Evolutionary conservation across 2,113 vertebrate genomes (phyloP), one percentile per base, ranked within the genome.

Genomic region (Leptobrachium leishanense): DNA sequence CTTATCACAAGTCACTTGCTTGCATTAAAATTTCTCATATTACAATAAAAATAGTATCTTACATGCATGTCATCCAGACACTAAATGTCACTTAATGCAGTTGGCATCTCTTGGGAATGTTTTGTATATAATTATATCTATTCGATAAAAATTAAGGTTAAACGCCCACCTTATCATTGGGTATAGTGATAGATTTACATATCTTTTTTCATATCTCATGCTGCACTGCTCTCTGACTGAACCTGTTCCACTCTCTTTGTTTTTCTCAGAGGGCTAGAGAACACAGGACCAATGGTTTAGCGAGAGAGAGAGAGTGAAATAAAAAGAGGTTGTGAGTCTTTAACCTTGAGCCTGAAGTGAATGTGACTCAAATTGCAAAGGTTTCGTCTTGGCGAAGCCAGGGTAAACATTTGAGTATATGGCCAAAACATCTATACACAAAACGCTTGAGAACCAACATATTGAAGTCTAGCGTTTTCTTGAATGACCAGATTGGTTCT

Each of bases 231-330:
- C 90, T 90, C 88, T 88, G 43, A 88, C 95, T 92, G 97, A 96
- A 98, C 95, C 98, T 95, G 94, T 95, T 94, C 92, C 91, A 91
- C 92, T 98, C 94, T 99, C 92, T 99, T 97, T 98, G 96, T 98
- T 96, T 98, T 94, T 84, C 95, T 90, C 94, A 99, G 97, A 98
- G 95, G 97, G 96, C 96, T 99, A 99, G 92, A 96, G 93, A 97
- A 92, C 95, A 94, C 95, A 94, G 96, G 97, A 96, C 92, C 95
- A 95, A 97, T 93, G 95, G 95, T 97, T 95, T 96, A 95, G 93
- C 95, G 96, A 95, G 95, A 95, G 96, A 95, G 95, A 95, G 95
- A 95, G 95, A 92, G 96, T 98, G 98, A 97, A 97, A 96, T 97
- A 95, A 90, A 92, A 94, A 92, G 95, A 99, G 96, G 96, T 98